Evolutionary conservation across 2,113 vertebrate species (phyloP), one percentile per base, ranked within the genome.

Genomic region (Spermophilus dauricus): DNA sequence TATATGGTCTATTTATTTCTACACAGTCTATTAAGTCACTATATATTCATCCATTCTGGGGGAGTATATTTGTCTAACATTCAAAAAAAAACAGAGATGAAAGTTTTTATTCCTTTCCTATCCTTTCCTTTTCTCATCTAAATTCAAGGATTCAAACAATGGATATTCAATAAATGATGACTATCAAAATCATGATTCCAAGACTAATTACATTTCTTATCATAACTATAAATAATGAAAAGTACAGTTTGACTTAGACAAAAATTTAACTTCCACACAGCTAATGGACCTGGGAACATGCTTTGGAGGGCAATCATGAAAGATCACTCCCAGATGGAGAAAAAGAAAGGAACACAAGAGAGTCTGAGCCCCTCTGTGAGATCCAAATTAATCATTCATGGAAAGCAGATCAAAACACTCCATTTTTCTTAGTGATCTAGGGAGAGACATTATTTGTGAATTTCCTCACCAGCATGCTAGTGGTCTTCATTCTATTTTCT

Each of bases 401-500:
- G 77, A 89, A 88, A 85, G n/a, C 2, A 86, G 61, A 83, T 34
- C n/a, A 85, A 94, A 93, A 69, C 11, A 53, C 4, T n/a, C 0
- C 8, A 18, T n/a, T 61, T 56, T 39, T 76, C 45, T 93, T 93
- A 61, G 24, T 70, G 48, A 45, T 58, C 22, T 20, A 48, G 65
- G 67, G 48, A 76, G 4, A 32, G 76, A 70, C 0, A 2, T 5
- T 18, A 13, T 83, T 82, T 86, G 75, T 51, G 91, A 92, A 81
- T 34, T 89, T 91, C 48, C 48, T 34, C 10, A 65, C 45, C 16
- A 53, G 84, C 7, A 81, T 0, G 26, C 63, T 30, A 48, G 10
- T 28, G 42, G 16, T 86, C 80, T 86, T 58, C 32, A 84, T 76
- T 91, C 83, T 81, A 4, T 87, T 95, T 96, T 63, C 88, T 97